A percentile compares a stretch with the other conserved stretches of the same genome.
These are phyloP conservation scores for Buceros bicornis DNA, from an alignment of 2,797 vertebrate species.

Conservation along the genomic window DNA sequence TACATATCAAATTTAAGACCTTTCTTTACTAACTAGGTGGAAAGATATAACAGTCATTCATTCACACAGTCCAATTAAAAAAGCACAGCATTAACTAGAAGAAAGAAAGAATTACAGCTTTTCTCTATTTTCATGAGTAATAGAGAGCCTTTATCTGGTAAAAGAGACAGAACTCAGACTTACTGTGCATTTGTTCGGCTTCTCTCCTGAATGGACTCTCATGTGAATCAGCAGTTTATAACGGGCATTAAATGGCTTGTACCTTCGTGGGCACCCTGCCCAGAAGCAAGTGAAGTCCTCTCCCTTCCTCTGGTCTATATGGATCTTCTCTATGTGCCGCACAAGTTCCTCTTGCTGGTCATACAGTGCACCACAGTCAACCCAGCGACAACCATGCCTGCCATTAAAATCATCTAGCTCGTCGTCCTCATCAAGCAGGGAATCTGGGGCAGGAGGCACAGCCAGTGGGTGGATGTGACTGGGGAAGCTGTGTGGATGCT, in stretches of 20 bases:
- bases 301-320: conserved; percentile 95
- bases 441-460: conserved; percentile 64
- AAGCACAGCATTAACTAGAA: background rate
- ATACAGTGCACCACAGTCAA: conserved; percentile 88
- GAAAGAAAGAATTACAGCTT: background rate
- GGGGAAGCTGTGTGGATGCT: conserved; percentile 65
- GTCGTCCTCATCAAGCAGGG: conserved; percentile 86
- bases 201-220: conserved; percentile 98
- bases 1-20: background rate
- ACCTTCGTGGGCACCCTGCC: conserved; percentile 90
- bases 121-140: background rate
- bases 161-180: conserved; percentile 55
- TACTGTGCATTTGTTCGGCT: conserved; percentile 98
- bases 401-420: conserved; percentile 84
- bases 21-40: background rate
- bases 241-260: conserved; percentile 95
- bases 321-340: conserved; percentile 93
- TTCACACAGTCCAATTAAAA: background rate
- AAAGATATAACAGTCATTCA: background rate
- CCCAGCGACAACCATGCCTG: conserved; percentile 89
- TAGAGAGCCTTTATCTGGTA: background rate
- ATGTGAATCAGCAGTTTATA: conserved; percentile 99
- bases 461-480: conserved; percentile 21
- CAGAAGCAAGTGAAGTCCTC: conserved; percentile 98
- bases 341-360: conserved; percentile 94